phyloP scores from a whole-genome alignment of 2,797 vertebrate genomes.

The Pagetopsis macropterus region DNA sequence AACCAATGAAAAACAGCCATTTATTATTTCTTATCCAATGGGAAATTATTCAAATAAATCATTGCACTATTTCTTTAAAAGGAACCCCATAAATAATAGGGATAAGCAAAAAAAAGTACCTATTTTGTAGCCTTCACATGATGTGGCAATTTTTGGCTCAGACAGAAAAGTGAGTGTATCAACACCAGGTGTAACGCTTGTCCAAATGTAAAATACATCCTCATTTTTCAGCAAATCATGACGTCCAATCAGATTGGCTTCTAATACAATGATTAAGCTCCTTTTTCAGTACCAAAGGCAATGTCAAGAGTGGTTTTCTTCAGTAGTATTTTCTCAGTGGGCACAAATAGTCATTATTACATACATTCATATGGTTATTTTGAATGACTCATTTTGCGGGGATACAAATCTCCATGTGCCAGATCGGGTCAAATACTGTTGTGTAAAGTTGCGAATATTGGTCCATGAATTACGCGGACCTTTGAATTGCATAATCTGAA shows the following conservation, averaged over 20 bases:
- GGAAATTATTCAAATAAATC: constrained; percentile 57
- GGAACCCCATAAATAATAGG: constrained; percentile 38
- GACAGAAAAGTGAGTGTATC: constrained; percentile 44
- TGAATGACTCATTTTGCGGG: constrained; percentile 24
- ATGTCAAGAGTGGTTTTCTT: constrained; percentile 56
- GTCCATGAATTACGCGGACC: constrained; percentile 56
- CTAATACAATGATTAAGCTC: constrained; percentile 31
- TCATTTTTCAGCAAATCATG: constrained; percentile 40
- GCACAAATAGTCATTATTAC: constrained; percentile 50
- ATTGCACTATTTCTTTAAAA: constrained; percentile 60
- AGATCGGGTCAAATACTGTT: constrained; percentile 65
- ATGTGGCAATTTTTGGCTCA: constrained; percentile 57
- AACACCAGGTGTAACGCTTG: constrained; percentile 39
- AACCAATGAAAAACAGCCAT: constrained; percentile 68
- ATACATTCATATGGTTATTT: constrained; percentile 71
- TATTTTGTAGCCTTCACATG: constrained; percentile 20
- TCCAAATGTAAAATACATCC: constrained; percentile 42
- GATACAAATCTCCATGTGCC: constrained; percentile 44
- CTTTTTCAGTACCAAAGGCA: constrained; percentile 52
- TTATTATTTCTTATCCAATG: constrained; percentile 72
- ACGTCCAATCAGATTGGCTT: constrained; percentile 37
- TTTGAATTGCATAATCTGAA: constrained; percentile 66
- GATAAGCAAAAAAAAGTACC: constrained; percentile 31
- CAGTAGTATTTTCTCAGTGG: constrained; percentile 55
- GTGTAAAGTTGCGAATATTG: constrained; percentile 56